phyloP scores from a whole-genome alignment of 1,140 invertebrate species.

The Drosophila serrata region DNA sequence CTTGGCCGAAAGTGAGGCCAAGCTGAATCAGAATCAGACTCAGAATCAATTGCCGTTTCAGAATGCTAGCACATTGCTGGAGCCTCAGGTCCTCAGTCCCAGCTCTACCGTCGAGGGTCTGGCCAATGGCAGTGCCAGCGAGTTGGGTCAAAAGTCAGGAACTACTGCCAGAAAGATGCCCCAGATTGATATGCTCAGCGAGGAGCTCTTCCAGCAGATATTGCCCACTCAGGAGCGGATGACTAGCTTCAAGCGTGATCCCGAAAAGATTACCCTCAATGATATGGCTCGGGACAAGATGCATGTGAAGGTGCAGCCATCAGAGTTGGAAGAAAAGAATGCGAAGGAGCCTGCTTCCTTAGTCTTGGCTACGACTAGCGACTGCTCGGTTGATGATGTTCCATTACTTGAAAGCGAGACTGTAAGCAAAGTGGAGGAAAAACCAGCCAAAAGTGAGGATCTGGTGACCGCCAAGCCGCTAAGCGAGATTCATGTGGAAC shows the following conservation, averaged over 20 bases:
- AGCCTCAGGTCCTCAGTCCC: constrained; percentile 56
- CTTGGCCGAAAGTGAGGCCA: constrained; percentile 52
- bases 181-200: constrained; percentile 78
- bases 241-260: constrained; percentile 77
- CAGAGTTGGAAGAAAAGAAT: constrained; percentile 1
- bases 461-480: constrained; percentile 84
- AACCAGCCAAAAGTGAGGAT: background rate
- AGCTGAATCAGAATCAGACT: background rate
- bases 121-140: constrained; percentile 35
- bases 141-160: background rate
- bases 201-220: constrained; percentile 74
- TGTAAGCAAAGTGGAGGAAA: background rate
- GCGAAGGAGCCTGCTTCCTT: background rate
- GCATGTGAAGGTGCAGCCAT: constrained; percentile 22
- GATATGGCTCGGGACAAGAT: constrained; percentile 71
- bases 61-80: constrained; percentile 38
- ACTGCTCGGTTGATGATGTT: constrained; percentile 46
- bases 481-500: constrained; percentile 90
- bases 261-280: constrained; percentile 91
- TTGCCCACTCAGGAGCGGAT: constrained; percentile 60
- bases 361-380: background rate
- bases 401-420: constrained; percentile 45
- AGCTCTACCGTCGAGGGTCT: background rate
- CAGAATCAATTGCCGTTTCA: constrained; percentile 19
- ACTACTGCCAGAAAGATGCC: constrained; percentile 57